These are phyloP conservation scores for Ptilonorhynchus violaceus DNA, from an alignment of 2,113 vertebrate genomes.

Conservation along the genomic window DNA sequence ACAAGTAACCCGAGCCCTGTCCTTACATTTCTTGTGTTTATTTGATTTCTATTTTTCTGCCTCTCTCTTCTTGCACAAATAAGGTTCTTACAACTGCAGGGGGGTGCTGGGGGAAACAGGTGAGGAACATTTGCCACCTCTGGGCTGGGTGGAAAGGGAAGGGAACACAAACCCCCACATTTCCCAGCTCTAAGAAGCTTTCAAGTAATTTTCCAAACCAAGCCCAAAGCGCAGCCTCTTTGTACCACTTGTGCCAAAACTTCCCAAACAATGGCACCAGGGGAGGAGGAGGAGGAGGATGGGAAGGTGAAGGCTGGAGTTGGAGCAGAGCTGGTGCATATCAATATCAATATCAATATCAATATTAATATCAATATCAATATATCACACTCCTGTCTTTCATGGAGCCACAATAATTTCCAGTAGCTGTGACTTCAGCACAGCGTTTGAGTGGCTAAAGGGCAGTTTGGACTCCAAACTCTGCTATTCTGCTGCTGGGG, in stretches of 20 bases:
- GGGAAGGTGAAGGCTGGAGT: not conserved
- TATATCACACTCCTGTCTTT: not conserved
- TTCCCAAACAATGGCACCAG: not conserved
- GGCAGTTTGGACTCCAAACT: not conserved
- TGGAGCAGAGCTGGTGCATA: not conserved
- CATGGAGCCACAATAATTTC: not conserved
- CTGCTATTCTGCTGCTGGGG: not conserved
- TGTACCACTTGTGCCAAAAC: not conserved
- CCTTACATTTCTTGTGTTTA: not conserved
- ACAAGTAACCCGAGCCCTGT: not conserved
- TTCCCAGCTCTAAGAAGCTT: not conserved
- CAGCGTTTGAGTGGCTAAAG: not conserved
- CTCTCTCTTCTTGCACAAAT: not conserved
- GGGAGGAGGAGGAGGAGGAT: not conserved
- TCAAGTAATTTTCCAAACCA: not conserved
- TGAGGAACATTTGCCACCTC: not conserved
- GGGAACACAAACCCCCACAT: not conserved
- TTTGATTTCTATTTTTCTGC: not conserved
- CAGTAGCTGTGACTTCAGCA: slow-evolving; percentile 5
- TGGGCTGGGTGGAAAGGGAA: not conserved
- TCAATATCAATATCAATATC: not conserved
- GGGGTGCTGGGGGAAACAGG: not conserved
- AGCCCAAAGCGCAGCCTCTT: not conserved
- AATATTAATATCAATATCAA: no score
- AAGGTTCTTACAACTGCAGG: not conserved